Conservation (phyloP, 2,797 vertebrate species). For the Lithobates pipiens region DNA sequence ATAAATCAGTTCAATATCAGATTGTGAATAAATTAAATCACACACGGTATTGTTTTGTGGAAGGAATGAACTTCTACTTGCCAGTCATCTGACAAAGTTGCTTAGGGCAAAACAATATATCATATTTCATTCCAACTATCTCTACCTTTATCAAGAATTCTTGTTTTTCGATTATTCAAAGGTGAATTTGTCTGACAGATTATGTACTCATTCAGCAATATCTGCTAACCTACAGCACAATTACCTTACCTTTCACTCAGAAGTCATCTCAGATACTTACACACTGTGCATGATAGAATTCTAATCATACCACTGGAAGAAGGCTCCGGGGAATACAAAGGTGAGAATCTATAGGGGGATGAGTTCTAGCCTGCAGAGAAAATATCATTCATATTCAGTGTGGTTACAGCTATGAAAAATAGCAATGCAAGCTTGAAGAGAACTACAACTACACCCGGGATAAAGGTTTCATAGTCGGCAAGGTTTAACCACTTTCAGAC, state of each 20-base stretch:
- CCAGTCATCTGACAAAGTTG: no score
- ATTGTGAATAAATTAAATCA: no score
- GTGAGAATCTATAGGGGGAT: not conserved
- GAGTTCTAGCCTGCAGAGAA: not conserved
- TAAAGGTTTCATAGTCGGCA: no score
- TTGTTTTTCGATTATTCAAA: constrained; percentile 1
- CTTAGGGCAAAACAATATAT: not conserved
- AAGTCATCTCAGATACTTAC: not conserved
- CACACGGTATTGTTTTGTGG: not conserved
- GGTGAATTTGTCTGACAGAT: constrained; percentile 36
- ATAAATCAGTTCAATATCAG: no score
- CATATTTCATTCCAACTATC: not conserved
- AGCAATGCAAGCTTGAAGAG: no score
- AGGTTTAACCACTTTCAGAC: no score
- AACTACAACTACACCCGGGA: no score
- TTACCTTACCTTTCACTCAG: not conserved
- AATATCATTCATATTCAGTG: not conserved
- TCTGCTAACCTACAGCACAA: constrained; percentile 9
- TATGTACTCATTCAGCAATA: constrained; percentile 15
- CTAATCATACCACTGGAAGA: not conserved
- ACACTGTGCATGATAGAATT: not conserved
- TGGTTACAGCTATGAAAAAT: no score
- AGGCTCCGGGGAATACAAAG: not conserved
- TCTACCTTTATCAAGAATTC: not conserved
- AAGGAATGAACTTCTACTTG: not conserved